These are phyloP conservation scores for Carposina sasakii DNA, from an alignment of 1,140 invertebrate genomes.

Conservation along the genomic window DNA sequence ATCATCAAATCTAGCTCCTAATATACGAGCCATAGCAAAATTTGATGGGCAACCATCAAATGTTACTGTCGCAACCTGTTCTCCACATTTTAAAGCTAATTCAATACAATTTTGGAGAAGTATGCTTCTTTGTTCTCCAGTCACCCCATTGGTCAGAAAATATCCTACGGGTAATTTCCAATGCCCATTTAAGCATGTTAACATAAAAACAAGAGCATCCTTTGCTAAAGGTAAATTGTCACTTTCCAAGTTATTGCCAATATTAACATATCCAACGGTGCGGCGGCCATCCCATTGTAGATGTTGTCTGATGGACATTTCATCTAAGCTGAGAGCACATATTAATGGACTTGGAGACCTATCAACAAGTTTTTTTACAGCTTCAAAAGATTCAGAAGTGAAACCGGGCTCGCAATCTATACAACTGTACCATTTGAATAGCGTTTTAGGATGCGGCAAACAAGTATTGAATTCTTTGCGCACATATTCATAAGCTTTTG, in stretches of 20 bases:
- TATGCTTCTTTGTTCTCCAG: conserved; percentile 16
- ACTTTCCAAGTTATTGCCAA: too few relatives aligned
- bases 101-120: conserved; percentile 23
- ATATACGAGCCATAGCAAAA: conserved; percentile 18
- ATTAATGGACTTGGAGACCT: conserved; percentile 4
- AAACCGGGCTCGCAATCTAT: conserved; percentile 28
- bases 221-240: too few relatives aligned
- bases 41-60: conserved; percentile 36
- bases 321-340: conserved; percentile 25
- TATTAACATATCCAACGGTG: too few relatives aligned
- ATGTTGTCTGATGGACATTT: conserved; percentile 21
- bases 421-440: conserved; percentile 35
- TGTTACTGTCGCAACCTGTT: conserved; percentile 29
- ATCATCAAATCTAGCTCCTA: conserved; percentile 25
- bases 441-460: conserved; percentile 29
- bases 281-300: too few relatives aligned
- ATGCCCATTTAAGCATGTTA: conserved; percentile 11
- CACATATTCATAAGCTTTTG: conserved; percentile 30
- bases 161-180: conserved; percentile 17
- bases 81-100: conserved; percentile 19
- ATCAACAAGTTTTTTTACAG: conserved; percentile 7
- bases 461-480: conserved; percentile 26
- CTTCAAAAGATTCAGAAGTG: conserved; percentile 23
- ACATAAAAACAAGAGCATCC: neutral
- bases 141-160: conserved; percentile 7